These are phyloP conservation scores for Pseudomyrmex dendroicus DNA, from an alignment of 1,140 invertebrate genomes.

Conservation along the genomic window DNA sequence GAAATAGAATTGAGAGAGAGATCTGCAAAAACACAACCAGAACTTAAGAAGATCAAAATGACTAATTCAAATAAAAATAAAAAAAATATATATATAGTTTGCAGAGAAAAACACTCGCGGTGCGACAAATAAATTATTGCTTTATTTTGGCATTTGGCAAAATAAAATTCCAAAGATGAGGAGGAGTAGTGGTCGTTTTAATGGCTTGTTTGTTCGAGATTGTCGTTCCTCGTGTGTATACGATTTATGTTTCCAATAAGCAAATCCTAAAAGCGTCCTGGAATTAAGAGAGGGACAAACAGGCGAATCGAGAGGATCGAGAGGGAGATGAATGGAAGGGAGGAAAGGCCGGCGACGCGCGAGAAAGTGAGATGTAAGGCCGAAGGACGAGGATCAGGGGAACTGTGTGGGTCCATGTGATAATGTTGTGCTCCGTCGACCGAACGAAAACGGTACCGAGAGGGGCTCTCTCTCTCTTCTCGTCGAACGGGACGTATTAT, in stretches of 20 bases:
- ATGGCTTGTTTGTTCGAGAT: slow-evolving; percentile 46
- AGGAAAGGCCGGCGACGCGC: background rate
- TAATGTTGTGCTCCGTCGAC: slow-evolving; percentile 73
- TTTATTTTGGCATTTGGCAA: background rate
- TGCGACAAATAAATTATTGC: slow-evolving; percentile 30
- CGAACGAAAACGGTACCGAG: slow-evolving; percentile 68
- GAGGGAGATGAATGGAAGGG: background rate
- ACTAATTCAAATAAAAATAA: background rate
- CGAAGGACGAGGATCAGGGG: slow-evolving; percentile 53
- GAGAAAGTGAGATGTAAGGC: slow-evolving; percentile 28
- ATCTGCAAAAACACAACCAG: background rate
- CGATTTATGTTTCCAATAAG: slow-evolving; percentile 52
- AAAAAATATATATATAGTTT: slow-evolving; percentile 20
- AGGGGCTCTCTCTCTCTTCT: slow-evolving; percentile 42
- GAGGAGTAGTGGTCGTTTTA: slow-evolving; percentile 44
- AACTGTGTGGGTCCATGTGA: slow-evolving; percentile 67
- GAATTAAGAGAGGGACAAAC: slow-evolving; percentile 47
- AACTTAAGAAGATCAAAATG: background rate
- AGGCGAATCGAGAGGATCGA: background rate
- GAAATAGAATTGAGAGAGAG: background rate
- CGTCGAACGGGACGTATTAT: slow-evolving; percentile 71
- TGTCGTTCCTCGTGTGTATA: slow-evolving; percentile 34
- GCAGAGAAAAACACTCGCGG: background rate
- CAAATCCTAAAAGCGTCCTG: slow-evolving; percentile 55
- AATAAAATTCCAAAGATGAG: slow-evolving; percentile 18